Evolutionary conservation across 2,113 vertebrate genomes (phyloP).

Genomic region (Aspidoscelis tigris): DNA sequence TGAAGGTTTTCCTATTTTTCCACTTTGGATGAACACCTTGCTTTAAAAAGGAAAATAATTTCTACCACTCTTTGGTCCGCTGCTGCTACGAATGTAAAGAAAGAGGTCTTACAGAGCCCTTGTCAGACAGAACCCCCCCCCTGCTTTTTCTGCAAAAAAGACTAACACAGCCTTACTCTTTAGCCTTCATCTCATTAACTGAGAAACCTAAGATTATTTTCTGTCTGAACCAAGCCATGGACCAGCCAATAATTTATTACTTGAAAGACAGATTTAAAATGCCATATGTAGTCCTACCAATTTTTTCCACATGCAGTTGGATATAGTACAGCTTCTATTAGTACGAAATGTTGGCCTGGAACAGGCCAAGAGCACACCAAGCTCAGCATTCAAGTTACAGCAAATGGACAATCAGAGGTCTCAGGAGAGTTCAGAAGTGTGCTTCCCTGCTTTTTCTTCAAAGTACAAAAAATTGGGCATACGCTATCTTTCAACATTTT

Average conservation of each 20-base stretch:
- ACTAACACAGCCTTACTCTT: not conserved
- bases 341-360: not conserved
- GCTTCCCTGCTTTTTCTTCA: not conserved
- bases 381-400: not conserved
- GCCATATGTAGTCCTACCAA: not conserved
- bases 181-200: not conserved
- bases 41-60: not conserved
- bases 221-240: not conserved
- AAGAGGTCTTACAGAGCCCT: not conserved
- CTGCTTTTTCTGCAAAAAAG: not conserved
- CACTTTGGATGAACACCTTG: not conserved
- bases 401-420: not conserved
- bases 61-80: not conserved
- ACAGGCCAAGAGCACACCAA: not conserved
- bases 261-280: not conserved
- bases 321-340: not conserved
- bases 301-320: not conserved
- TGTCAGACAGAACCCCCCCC: not conserved
- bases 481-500: not conserved
- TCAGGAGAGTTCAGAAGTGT: not conserved
- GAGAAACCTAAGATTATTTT: not conserved
- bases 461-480: not conserved
- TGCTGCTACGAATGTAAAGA: not conserved
- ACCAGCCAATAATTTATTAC: not conserved
- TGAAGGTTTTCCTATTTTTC: not conserved